Evolutionary conservation across 2,797 vertebrate genomes (phyloP).

Genomic region (Thalassophryne amazonica): DNA sequence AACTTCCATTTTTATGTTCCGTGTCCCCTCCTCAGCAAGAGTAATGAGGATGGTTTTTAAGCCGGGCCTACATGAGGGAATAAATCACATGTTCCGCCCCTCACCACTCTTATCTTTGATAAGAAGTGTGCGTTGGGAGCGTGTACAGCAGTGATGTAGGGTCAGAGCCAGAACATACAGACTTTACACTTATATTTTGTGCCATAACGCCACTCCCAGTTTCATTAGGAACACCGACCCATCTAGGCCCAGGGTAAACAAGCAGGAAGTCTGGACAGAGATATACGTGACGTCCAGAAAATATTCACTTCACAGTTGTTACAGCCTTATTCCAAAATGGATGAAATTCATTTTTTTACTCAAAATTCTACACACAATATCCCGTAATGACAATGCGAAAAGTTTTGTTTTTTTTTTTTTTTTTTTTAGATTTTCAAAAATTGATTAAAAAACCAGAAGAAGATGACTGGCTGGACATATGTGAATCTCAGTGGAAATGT

Average conservation of each 20-base stretch:
- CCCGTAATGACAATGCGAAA: too few species aligned
- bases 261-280: too few species aligned
- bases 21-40: slow-evolving; percentile 42
- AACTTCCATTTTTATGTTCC: slow-evolving; percentile 65
- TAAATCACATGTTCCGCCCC: slow-evolving; percentile 63
- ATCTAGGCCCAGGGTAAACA: slow-evolving; percentile 1
- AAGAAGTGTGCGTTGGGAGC: slow-evolving; percentile 29
- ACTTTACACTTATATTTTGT: slow-evolving; percentile 8
- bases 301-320: too few species aligned
- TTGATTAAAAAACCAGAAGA: too few species aligned
- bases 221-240: slow-evolving; percentile 21
- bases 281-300: too few species aligned
- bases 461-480: too few species aligned
- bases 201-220: slow-evolving; percentile 25
- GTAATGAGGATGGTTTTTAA: slow-evolving; percentile 78
- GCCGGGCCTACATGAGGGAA: slow-evolving; percentile 57
- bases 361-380: too few species aligned
- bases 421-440: too few species aligned
- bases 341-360: too few species aligned
- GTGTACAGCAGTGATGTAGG: slow-evolving; percentile 27
- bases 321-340: too few species aligned
- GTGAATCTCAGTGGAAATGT: too few species aligned
- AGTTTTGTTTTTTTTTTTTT: too few species aligned
- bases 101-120: slow-evolving; percentile 45
- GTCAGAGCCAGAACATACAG: slow-evolving; percentile 28